These are phyloP conservation scores for Chloroceryle aenea DNA, from an alignment of 2,113 vertebrate species.

Conservation along the genomic window DNA sequence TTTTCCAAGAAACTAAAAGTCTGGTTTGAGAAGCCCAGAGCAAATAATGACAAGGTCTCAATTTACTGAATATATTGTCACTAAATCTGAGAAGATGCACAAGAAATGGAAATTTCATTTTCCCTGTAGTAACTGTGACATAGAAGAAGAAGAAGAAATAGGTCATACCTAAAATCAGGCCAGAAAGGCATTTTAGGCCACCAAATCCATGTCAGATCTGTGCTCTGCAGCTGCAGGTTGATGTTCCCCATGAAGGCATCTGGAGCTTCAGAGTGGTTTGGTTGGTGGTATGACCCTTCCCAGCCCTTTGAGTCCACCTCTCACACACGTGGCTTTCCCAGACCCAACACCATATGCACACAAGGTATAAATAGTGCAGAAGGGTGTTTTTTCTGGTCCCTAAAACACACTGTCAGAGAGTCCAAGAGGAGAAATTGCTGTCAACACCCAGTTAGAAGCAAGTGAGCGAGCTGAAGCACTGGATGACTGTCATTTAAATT, in stretches of 20 bases:
- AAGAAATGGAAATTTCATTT: background rate
- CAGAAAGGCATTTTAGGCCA: background rate
- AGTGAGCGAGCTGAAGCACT: background rate
- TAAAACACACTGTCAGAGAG: background rate
- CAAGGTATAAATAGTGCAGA: background rate
- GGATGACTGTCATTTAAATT: background rate
- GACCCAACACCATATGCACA: background rate
- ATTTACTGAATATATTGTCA: background rate
- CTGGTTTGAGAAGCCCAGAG: background rate
- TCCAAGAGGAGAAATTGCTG: background rate
- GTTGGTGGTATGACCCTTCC: fast-evolving
- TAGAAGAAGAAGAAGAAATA: background rate
- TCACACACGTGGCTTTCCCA: background rate
- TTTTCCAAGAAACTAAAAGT: background rate
- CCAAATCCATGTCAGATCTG: background rate
- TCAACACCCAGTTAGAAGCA: background rate
- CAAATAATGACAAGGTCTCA: background rate
- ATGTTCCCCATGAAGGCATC: background rate
- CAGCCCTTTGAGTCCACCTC: background rate
- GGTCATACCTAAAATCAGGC: background rate
- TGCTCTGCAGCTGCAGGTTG: background rate
- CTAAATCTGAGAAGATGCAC: background rate
- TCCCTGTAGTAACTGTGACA: background rate
- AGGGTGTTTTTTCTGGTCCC: background rate
- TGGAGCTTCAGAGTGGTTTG: background rate